Conservation (phyloP, 2,888 invertebrate species). For the Camptogramma bilineatum region DNA sequence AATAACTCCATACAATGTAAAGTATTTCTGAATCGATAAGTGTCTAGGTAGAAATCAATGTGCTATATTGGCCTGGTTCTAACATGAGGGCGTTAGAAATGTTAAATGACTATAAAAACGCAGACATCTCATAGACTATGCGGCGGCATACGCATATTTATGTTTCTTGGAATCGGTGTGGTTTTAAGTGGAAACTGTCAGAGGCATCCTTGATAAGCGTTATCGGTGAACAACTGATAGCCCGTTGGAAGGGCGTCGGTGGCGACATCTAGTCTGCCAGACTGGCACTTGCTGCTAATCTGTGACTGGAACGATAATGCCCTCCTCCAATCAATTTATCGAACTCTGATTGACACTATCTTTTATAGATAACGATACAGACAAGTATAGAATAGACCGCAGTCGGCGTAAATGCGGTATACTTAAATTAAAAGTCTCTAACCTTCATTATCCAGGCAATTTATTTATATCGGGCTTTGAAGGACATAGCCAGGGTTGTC, state of each 20-base stretch:
- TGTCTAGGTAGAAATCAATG: constrained; percentile 19
- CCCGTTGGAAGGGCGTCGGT: constrained; percentile 53
- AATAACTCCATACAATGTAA: constrained; percentile 17
- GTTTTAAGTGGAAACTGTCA: constrained; percentile 55
- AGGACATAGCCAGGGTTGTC: constrained; percentile 14
- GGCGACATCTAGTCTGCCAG: constrained; percentile 68
- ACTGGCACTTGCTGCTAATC: constrained; percentile 24
- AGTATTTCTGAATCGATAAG: constrained; percentile 13
- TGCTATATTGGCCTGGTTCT: constrained; percentile 17
- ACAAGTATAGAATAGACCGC: constrained; percentile 12
- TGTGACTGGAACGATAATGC: constrained; percentile 39
- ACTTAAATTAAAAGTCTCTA: background rate
- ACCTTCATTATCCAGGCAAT: background rate
- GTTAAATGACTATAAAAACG: constrained; percentile 25
- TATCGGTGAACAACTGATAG: constrained; percentile 64
- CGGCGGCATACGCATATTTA: constrained; percentile 20
- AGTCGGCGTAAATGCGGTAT: background rate
- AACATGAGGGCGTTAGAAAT: constrained; percentile 17
- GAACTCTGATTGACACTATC: constrained; percentile 55
- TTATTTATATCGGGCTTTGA: constrained; percentile 12
- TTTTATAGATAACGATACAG: constrained; percentile 17
- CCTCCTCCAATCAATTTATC: constrained; percentile 46
- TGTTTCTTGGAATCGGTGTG: constrained; percentile 49
- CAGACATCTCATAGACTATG: constrained; percentile 31
- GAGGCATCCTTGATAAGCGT: constrained; percentile 54